Conservation (phyloP, 2,797 vertebrate species). For the Dipus sagitta region DNA sequence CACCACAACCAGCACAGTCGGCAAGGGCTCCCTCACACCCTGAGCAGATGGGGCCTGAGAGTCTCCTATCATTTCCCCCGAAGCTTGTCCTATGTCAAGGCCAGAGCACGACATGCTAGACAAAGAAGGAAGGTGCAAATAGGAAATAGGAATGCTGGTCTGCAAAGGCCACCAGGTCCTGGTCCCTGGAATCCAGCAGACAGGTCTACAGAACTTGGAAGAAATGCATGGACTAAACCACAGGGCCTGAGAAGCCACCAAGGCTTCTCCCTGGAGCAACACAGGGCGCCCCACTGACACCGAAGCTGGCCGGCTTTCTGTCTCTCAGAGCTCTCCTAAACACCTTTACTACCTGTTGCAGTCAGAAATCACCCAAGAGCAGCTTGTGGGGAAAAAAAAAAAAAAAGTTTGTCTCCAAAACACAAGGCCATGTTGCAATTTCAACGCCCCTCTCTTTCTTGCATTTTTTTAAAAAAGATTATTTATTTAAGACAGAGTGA, state of each 20-base stretch:
- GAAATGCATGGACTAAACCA: neutral
- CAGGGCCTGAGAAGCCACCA: neutral
- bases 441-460: no score
- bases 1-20: rapidly evolving
- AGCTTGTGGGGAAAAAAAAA: no score
- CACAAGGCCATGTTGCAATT: no score
- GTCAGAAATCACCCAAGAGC: neutral
- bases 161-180: neutral
- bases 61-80: neutral
- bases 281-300: rapidly evolving
- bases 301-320: neutral
- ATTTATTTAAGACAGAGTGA: no score
- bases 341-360: neutral
- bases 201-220: neutral
- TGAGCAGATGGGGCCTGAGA: neutral
- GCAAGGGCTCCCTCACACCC: neutral
- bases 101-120: neutral
- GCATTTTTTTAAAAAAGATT: no score
- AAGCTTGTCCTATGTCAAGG: neutral
- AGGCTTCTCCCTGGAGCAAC: neutral
- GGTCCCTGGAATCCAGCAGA: rapidly evolving
- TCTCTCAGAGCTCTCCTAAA: neutral
- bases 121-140: neutral
- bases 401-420: no score
- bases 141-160: neutral